phyloP scores from a whole-genome alignment of 2,113 vertebrate genomes.

The Alosa alosa region DNA sequence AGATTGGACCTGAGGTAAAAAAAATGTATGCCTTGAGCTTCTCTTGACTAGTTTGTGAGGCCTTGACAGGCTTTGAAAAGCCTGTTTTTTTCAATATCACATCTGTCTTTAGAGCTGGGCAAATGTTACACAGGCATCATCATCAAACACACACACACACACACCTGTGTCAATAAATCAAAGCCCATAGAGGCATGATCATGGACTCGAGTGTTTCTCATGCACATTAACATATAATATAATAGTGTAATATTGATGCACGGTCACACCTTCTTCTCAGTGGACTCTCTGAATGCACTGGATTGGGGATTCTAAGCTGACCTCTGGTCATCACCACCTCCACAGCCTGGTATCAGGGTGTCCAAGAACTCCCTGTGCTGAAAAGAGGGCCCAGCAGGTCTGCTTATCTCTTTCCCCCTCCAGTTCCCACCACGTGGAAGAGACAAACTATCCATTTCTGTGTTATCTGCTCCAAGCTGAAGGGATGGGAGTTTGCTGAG shows the following conservation, averaged over 20 bases:
- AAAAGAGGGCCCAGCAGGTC: slow-evolving; percentile 56
- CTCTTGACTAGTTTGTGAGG: neutral
- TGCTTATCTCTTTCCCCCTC: slow-evolving; percentile 55
- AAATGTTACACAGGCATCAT: neutral
- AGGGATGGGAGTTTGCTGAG: neutral
- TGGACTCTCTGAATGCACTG: neutral
- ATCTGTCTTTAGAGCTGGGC: neutral
- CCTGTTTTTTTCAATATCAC: neutral
- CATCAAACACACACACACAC: neutral
- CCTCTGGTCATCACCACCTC: slow-evolving; percentile 48
- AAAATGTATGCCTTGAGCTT: neutral
- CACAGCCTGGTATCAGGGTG: slow-evolving; percentile 35
- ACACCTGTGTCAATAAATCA: neutral
- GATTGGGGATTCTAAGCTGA: neutral
- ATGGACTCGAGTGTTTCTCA: neutral
- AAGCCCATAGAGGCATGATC: neutral
- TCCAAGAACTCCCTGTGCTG: slow-evolving; percentile 67
- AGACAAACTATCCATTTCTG: slow-evolving; percentile 29
- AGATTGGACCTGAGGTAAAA: neutral
- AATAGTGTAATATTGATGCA: neutral
- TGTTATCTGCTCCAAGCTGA: neutral
- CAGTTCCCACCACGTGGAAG: slow-evolving; percentile 38
- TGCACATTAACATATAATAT: too few relatives aligned
- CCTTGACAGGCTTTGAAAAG: neutral
- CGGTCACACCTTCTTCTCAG: neutral